Percentiles rank a stretch among this genome's conserved stretches.
Evolutionary conservation across 2,113 vertebrate genomes (phyloP).

Genomic region (Terrapene triunguis): DNA sequence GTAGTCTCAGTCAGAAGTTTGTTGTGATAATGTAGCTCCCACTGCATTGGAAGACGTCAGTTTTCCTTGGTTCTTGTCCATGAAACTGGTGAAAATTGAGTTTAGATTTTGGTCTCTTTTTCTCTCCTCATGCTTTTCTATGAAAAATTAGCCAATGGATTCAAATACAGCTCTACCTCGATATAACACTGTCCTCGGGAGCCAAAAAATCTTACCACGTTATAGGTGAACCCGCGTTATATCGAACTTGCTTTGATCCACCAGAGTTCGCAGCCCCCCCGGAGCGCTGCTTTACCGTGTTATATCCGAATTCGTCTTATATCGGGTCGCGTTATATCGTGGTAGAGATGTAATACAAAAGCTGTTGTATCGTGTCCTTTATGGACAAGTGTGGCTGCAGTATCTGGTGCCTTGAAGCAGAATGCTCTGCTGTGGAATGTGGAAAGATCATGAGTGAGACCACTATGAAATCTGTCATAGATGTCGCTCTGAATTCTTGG

Average conservation of each 20-base stretch:
- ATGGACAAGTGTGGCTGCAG: background rate
- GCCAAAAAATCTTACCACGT: no score
- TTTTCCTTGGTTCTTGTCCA: slow-evolving; percentile 34
- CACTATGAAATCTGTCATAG: background rate
- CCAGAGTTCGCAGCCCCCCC: no score
- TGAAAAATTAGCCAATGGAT: background rate
- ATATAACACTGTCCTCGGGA: no score
- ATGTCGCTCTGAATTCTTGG: background rate
- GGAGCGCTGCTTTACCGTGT: no score
- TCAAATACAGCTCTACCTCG: background rate
- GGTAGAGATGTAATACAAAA: background rate
- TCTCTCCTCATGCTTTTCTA: slow-evolving; percentile 9
- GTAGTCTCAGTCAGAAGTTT: background rate
- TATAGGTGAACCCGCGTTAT: no score
- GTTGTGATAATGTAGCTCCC: background rate
- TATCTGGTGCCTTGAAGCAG: background rate
- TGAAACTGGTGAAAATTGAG: slow-evolving; percentile 6
- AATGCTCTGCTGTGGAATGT: background rate
- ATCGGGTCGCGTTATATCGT: no score
- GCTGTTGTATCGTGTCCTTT: background rate
- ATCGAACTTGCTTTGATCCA: no score
- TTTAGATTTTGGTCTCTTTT: slow-evolving; percentile 43
- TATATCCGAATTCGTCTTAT: no score
- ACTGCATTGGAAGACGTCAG: background rate
- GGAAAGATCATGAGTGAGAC: background rate